These are phyloP conservation scores for Dryobotodes eremita DNA, from an alignment of 2,888 invertebrate genomes.

Conservation along the genomic window DNA sequence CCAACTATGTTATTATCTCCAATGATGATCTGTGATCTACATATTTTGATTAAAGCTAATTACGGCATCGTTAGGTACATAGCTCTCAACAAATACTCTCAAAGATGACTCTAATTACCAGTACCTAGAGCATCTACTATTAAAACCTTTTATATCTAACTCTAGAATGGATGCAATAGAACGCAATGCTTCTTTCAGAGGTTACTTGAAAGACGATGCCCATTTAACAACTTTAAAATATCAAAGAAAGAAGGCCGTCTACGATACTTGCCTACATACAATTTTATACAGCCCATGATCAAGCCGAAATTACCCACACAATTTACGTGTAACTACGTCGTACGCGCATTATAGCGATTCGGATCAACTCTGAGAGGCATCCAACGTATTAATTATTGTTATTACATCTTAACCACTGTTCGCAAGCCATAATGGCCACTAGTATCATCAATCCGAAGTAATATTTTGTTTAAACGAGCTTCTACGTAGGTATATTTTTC, in stretches of 20 bases:
- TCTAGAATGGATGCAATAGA: background rate
- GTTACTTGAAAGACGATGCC: background rate
- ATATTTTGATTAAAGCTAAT: slow-evolving; percentile 46
- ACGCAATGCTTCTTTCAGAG: background rate
- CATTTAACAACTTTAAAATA: background rate
- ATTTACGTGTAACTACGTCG: slow-evolving; percentile 36
- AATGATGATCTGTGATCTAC: slow-evolving; percentile 48
- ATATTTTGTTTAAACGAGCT: slow-evolving; percentile 82
- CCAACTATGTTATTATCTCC: slow-evolving; percentile 28
- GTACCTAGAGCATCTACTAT: background rate
- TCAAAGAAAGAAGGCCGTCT: background rate
- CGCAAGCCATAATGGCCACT: slow-evolving; percentile 78
- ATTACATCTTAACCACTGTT: slow-evolving; percentile 78
- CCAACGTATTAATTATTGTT: slow-evolving; percentile 83
- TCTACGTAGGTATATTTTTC: slow-evolving; percentile 58
- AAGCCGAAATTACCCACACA: slow-evolving; percentile 38
- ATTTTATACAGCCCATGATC: slow-evolving; percentile 28
- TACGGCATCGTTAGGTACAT: slow-evolving; percentile 17
- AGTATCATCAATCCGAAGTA: slow-evolving; percentile 78
- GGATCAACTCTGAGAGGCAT: slow-evolving; percentile 37
- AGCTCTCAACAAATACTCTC: background rate
- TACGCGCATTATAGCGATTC: slow-evolving; percentile 32
- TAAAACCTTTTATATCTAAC: background rate
- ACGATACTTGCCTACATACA: slow-evolving; percentile 16
- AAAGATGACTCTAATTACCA: slow-evolving; percentile 10